phyloP scores from a whole-genome alignment of 2,797 vertebrate species.

The Myripristis murdjan region DNA sequence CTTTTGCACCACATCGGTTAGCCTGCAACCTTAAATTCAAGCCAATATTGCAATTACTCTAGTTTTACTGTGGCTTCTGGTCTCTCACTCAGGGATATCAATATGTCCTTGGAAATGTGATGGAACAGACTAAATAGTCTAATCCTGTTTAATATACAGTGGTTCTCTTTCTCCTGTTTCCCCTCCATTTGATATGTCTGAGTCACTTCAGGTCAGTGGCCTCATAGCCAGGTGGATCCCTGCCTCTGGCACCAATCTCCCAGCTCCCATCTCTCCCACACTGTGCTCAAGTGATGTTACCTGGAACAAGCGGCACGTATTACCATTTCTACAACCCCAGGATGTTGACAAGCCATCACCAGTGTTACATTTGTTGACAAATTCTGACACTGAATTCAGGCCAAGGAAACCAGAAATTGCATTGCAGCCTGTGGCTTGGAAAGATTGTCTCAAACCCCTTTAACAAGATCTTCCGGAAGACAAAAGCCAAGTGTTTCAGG shows the following conservation, averaged over 20 bases:
- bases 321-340: neutral
- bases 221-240: slow-evolving; percentile 45
- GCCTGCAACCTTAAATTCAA: neutral
- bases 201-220: slow-evolving; percentile 35
- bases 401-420: slow-evolving; percentile 27
- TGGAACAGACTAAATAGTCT: slow-evolving; percentile 76
- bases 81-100: slow-evolving; percentile 49
- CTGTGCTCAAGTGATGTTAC: neutral
- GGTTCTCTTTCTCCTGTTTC: slow-evolving; percentile 39
- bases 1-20: neutral
- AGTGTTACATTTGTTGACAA: neutral
- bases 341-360: slow-evolving; percentile 6
- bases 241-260: slow-evolving; percentile 23
- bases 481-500: slow-evolving; percentile 26
- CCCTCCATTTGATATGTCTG: slow-evolving; percentile 61
- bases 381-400: slow-evolving; percentile 10
- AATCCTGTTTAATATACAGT: slow-evolving; percentile 60
- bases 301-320: neutral
- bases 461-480: slow-evolving; percentile 25
- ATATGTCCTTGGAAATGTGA: slow-evolving; percentile 68
- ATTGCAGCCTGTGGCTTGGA: slow-evolving; percentile 5
- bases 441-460: slow-evolving; percentile 12
- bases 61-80: slow-evolving; percentile 40
- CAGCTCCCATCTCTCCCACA: neutral
- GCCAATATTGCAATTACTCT: slow-evolving; percentile 17